A percentile compares a stretch with the other conserved stretches of the same genome.
phyloP scores from a whole-genome alignment of 2,888 invertebrate species.

The Acronicta alni region DNA sequence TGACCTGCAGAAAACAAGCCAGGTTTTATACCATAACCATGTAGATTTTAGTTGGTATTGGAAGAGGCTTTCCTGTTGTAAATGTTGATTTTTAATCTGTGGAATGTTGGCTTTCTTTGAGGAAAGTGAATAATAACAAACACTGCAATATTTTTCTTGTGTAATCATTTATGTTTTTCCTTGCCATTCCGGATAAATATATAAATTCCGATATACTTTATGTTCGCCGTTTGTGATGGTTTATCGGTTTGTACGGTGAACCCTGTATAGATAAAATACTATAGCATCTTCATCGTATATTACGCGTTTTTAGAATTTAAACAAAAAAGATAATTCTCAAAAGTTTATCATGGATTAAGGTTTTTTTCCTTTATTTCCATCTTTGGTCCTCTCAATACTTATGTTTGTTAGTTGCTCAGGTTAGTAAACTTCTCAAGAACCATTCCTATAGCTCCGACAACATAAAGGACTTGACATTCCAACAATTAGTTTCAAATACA shows the following conservation, averaged over 20 bases:
- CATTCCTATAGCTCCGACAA: background rate
- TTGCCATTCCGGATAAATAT: background rate
- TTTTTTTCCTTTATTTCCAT: background rate
- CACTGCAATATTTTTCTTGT: background rate
- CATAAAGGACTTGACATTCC: constrained; percentile 1
- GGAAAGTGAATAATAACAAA: background rate
- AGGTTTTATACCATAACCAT: constrained; percentile 9
- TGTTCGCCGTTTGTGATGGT: no score
- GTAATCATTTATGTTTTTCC: background rate
- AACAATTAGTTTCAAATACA: constrained; percentile 19
- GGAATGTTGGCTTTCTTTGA: background rate
- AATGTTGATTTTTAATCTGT: background rate
- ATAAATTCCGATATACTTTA: no score
- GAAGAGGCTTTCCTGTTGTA: background rate
- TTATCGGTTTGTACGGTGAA: no score
- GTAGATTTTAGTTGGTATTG: constrained; percentile 3
- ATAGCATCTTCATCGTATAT: no score
- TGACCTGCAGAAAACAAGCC: constrained; percentile 8
- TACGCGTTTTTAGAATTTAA: no score
- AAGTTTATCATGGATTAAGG: no score
- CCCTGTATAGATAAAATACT: no score
- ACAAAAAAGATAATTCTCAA: no score
- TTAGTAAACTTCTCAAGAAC: background rate
- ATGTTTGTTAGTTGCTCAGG: background rate
- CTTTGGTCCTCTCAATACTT: background rate